A percentile compares a stretch with the other conserved stretches of the same genome.
Conservation (phyloP, 1,140 invertebrate genomes). For the Brachionus rotundiformis region DNA sequence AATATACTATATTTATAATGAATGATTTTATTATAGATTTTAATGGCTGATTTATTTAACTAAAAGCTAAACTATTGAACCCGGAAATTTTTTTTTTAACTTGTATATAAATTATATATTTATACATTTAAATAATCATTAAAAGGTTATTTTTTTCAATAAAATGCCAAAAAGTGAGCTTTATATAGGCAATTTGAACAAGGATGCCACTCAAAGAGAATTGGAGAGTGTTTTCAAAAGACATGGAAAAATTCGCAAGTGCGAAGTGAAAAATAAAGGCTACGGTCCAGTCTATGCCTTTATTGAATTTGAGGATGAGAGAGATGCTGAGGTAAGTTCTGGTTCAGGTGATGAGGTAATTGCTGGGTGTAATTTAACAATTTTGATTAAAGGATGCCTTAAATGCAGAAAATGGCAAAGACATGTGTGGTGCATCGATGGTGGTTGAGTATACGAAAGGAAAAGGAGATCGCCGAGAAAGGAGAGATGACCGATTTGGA, state of each 20-base stretch:
- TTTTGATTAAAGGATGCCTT: conserved; percentile 45
- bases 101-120: neutral
- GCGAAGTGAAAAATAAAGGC: conserved; percentile 46
- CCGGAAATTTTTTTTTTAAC: neutral
- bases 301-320: conserved; percentile 91
- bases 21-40: neutral
- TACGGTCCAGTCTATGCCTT: conserved; percentile 77
- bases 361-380: too few relatives aligned
- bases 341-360: too few relatives aligned
- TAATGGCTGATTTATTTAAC: neutral
- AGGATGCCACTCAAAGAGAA: conserved; percentile 43
- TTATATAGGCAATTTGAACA: conserved; percentile 49
- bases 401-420: conserved; percentile 43
- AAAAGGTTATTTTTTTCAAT: neutral
- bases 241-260: conserved; percentile 35
- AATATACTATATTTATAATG: too few relatives aligned
- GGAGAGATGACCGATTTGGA: neutral
- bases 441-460: conserved; percentile 44
- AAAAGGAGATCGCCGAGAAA: neutral
- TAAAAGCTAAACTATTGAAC: neutral
- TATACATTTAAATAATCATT: neutral
- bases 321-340: conserved; percentile 86
- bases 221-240: conserved; percentile 27
- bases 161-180: conserved; percentile 45
- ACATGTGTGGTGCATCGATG: conserved; percentile 48